A percentile compares a stretch with the other conserved stretches of the same genome.
These are phyloP conservation scores for Papilio aristodemus DNA, from an alignment of 1,140 invertebrate species.

Conservation along the genomic window DNA sequence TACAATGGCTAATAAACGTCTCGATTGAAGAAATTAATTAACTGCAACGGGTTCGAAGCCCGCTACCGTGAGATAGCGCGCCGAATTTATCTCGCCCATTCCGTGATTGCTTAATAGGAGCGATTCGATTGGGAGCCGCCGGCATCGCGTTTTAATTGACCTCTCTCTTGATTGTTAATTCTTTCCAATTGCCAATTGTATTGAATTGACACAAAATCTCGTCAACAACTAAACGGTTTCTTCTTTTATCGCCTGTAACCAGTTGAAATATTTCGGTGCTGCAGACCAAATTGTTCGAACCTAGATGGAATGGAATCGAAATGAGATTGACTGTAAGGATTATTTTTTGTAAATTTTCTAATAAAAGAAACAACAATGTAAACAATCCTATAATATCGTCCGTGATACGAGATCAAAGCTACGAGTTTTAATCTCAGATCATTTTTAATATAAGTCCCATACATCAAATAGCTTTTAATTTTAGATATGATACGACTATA, in stretches of 20 bases:
- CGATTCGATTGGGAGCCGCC: slow-evolving; percentile 16
- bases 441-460: too few relatives aligned
- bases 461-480: too few relatives aligned
- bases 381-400: too few relatives aligned
- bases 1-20: slow-evolving; percentile 39
- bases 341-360: too few relatives aligned
- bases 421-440: too few relatives aligned
- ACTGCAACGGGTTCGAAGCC: slow-evolving; percentile 14
- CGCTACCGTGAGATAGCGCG: slow-evolving; percentile 37
- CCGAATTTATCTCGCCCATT: slow-evolving; percentile 42
- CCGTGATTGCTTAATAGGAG: slow-evolving; percentile 26
- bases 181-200: slow-evolving; percentile 29
- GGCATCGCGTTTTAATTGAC: slow-evolving; percentile 37
- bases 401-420: too few relatives aligned
- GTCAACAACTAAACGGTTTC: slow-evolving; percentile 11
- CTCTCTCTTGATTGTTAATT: slow-evolving; percentile 30
- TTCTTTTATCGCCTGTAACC: neutral
- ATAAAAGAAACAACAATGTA: too few relatives aligned
- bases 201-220: slow-evolving; percentile 24
- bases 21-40: slow-evolving; percentile 36
- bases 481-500: too few relatives aligned
- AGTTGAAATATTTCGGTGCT: neutral
- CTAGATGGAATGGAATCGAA: neutral
- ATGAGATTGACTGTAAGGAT: too few relatives aligned
- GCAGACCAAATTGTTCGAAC: neutral